A percentile compares a stretch with the other conserved stretches of the same genome.
phyloP scores from a whole-genome alignment of 2,888 invertebrate species.

The Ashinkailepas kermadecensis region DNA sequence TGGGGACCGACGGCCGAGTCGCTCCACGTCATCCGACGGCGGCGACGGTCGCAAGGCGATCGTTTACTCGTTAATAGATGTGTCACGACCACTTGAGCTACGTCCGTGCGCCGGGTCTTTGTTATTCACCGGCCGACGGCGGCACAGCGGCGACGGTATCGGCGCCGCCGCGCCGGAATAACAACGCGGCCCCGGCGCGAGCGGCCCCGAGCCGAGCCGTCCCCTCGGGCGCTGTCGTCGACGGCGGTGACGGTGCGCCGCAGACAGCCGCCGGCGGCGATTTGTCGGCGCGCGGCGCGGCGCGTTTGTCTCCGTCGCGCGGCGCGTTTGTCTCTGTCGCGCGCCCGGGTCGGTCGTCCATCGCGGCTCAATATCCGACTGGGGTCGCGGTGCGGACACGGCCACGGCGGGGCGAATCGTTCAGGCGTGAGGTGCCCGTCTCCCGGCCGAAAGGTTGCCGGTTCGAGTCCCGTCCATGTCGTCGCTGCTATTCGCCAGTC shows the following conservation, averaged over 20 bases:
- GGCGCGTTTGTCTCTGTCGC: neutral
- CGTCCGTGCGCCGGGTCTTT: neutral
- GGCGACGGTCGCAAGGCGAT: neutral
- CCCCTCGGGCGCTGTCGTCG: neutral
- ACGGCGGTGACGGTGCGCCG: neutral
- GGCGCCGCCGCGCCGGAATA: neutral
- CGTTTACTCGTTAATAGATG: constrained; percentile 9
- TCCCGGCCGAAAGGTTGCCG: too few species aligned
- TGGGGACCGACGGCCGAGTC: too few species aligned
- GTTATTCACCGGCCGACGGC: neutral
- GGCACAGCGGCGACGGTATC: neutral
- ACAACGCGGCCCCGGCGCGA: neutral
- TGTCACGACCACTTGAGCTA: neutral
- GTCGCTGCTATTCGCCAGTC: too few species aligned
- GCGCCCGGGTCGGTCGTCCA: neutral
- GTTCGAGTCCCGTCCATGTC: too few species aligned
- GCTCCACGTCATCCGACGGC: too few species aligned
- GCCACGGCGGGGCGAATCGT: too few species aligned
- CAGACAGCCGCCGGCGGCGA: neutral
- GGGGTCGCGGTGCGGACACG: too few species aligned
- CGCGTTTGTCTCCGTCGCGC: neutral
- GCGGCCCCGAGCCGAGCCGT: neutral
- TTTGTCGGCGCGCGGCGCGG: neutral
- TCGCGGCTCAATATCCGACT: neutral
- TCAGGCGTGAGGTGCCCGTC: too few species aligned